These are phyloP conservation scores for Dicerorhinus sumatrensis DNA, from an alignment of 2,113 vertebrate genomes.

Conservation along the genomic window DNA sequence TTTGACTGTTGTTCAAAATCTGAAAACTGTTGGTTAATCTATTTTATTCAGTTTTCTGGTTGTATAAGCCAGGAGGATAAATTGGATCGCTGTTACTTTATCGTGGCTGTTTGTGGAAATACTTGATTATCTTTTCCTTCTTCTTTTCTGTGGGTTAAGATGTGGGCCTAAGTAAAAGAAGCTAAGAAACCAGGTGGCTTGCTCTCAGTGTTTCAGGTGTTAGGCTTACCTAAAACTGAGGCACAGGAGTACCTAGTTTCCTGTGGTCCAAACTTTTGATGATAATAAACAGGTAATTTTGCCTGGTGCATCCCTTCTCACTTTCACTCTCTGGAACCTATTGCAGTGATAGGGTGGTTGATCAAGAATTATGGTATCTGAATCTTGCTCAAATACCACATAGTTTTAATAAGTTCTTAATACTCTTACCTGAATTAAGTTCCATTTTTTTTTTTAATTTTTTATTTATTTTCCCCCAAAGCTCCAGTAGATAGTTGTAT, in stretches of 20 bases:
- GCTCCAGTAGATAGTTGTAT: too few relatives aligned
- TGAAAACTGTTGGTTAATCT: constrained; percentile 17
- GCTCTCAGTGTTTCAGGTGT: neutral
- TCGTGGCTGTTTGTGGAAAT: constrained; percentile 39
- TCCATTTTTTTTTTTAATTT: too few relatives aligned
- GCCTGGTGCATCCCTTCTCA: neutral
- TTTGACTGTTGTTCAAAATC: neutral
- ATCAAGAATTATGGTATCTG: neutral
- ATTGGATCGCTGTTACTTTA: neutral
- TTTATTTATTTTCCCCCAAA: too few relatives aligned
- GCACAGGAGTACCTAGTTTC: neutral
- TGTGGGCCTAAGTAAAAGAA: constrained; percentile 11
- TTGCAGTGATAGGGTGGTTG: neutral
- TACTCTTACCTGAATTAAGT: constrained; percentile 23
- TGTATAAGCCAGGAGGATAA: neutral
- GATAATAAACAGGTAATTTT: neutral
- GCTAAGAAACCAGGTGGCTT: neutral
- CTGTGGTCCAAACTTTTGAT: neutral
- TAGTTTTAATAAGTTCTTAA: constrained; percentile 42
- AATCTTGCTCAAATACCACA: neutral
- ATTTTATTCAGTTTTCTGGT: constrained; percentile 40
- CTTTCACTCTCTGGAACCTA: neutral
- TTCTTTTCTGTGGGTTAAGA: constrained; percentile 14
- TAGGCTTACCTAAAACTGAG: constrained; percentile 19
- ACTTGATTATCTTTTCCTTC: neutral